A percentile compares a stretch with the other conserved stretches of the same genome.
Evolutionary conservation across 1,140 invertebrate species (phyloP).

Genomic region (Drosophila busckii): DNA sequence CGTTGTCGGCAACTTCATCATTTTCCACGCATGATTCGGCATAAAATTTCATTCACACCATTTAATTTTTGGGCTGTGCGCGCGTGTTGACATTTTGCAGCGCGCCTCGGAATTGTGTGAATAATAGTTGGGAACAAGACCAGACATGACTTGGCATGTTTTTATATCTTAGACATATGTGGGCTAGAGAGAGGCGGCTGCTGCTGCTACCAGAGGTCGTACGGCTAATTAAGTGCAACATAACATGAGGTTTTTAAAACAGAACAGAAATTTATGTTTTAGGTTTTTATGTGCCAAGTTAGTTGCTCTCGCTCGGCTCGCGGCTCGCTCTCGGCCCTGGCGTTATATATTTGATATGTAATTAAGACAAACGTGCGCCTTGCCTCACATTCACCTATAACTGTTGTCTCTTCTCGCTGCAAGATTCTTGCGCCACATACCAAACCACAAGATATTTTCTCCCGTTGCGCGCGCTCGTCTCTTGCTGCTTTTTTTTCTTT

Average conservation of each 20-base stretch:
- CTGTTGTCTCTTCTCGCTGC: constrained; percentile 2
- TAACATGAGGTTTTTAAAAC: constrained; percentile 76
- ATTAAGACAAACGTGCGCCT: constrained; percentile 62
- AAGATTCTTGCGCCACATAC: not conserved
- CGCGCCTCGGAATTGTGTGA: constrained; percentile 61
- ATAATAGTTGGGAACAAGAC: constrained; percentile 39
- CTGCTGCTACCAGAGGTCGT: constrained; percentile 34
- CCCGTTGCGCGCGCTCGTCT: constrained; percentile 5
- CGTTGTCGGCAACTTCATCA: constrained; percentile 60
- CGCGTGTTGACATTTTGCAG: constrained; percentile 59
- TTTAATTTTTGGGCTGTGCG: constrained; percentile 51
- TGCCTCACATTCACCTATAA: constrained; percentile 13
- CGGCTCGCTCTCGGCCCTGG: constrained; percentile 54
- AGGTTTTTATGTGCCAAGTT: constrained; percentile 55
- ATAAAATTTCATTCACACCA: constrained; percentile 76
- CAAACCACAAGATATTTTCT: constrained; percentile 18
- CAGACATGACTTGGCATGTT: constrained; percentile 30
- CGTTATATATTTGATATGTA: constrained; percentile 75
- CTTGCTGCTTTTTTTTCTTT: constrained; percentile 28
- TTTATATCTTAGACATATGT: no score
- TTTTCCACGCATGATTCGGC: constrained; percentile 74
- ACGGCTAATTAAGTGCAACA: constrained; percentile 73
- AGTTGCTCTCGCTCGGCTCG: constrained; percentile 38
- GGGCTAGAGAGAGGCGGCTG: no score
- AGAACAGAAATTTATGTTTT: constrained; percentile 73